Base-by-base conservation (phyloP, 2,113 vertebrate species). In the Onychostoma macrolepis region DNA sequence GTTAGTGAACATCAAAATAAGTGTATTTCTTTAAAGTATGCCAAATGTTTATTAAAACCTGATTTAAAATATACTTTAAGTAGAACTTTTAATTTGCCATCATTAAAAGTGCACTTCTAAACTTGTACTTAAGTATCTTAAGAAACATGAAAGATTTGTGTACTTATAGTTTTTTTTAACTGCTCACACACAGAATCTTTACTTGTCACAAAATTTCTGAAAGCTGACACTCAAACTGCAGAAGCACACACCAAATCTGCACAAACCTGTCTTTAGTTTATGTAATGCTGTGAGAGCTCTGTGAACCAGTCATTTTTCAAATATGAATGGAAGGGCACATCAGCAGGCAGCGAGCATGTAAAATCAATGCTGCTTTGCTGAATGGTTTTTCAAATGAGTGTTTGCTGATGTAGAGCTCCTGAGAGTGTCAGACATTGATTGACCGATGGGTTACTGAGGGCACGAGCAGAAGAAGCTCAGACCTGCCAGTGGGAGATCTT, bases 331-430 rank as follows among this genome's bases (percentile, higher is more conserved):
- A 74, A n/a, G 83, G 30, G 15, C 30, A 28, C 28, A 30, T 50
- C 13, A 13, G 48, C 24, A 7, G 87, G 88, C 58, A 41, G 84
- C 85, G 12, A 8, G 41, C 50, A 87, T 76, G 90, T 89, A 87
- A 89, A 90, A 91, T 91, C 90, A 90, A 87, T 90, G 65, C 53
- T 38, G 76, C 80, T 90, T 89, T 92, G 86, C 87, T 89, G 88
- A 88, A 85, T 83, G 85, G 74, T 83, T 83, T 87, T 65, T 88
- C 43, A 85, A 89, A 88, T 74, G 63, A 50, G 74, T 13, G 30
- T 69, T 63, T 86, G 91, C 88, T 91, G 90, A 91, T 88, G 79
- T 6, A 79, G 85, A 50, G 83, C 30, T 56, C 61, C 87, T 78
- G 65, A 80, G 74, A 26, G 36, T 26, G 75, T 33, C 69, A 79